These are phyloP conservation scores for Ichneumoninae sp. DNA, from an alignment of 2,888 invertebrate genomes.

Conservation along the genomic window DNA sequence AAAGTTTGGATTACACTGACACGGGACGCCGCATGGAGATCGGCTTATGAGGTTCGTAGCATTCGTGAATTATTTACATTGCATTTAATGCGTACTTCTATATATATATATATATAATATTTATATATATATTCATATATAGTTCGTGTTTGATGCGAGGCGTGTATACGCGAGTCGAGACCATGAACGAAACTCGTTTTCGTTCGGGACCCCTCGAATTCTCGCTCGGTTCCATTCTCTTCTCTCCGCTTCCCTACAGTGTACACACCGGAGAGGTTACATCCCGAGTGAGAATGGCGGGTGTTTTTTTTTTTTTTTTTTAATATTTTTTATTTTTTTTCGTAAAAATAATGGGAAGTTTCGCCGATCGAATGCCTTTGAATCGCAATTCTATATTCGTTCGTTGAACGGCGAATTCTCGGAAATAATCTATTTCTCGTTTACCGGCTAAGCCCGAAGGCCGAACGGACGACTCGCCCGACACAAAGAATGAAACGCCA, in stretches of 20 bases:
- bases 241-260: slow-evolving; percentile 1
- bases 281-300: not conserved
- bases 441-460: not conserved
- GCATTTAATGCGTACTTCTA: not conserved
- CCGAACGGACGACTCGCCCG: not conserved
- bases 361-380: slow-evolving; percentile 12
- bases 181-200: slow-evolving; percentile 63
- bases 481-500: slow-evolving; percentile 17
- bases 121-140: not conserved
- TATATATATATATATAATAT: not conserved
- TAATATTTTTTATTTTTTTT: not conserved
- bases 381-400: slow-evolving; percentile 25
- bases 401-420: slow-evolving; percentile 10
- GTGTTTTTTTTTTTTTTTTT: too few relatives aligned
- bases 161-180: slow-evolving; percentile 26
- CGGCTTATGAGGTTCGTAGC: slow-evolving; percentile 58
- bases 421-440: slow-evolving; percentile 17
- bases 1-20: slow-evolving; percentile 70
- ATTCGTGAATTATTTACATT: slow-evolving; percentile 1
- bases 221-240: slow-evolving; percentile 14
- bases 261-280: slow-evolving; percentile 12
- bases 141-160: not conserved
- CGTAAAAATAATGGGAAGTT: slow-evolving; percentile 35
- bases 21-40: slow-evolving; percentile 35
- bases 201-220: slow-evolving; percentile 51